These are phyloP conservation scores for Ia io DNA, from an alignment of 2,113 vertebrate species.

Conservation along the genomic window DNA sequence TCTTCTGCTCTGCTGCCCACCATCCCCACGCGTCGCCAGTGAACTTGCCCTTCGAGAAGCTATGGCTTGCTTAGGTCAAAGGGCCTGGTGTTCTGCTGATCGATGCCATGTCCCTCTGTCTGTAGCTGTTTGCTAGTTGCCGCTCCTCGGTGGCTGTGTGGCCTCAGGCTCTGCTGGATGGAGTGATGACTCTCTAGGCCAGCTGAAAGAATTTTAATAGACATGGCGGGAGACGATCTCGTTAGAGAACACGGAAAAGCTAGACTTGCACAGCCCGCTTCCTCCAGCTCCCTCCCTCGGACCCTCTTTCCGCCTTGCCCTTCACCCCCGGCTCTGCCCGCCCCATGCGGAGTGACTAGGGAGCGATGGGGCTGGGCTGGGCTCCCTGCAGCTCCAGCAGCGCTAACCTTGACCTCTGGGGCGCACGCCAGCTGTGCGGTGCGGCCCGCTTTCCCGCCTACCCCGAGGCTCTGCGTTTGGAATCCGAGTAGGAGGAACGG, in stretches of 20 bases:
- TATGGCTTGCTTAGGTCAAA: not conserved
- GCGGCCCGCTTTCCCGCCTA: not conserved
- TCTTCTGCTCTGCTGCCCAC: no score
- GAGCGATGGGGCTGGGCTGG: not conserved
- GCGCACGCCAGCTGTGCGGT: not conserved
- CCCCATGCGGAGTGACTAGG: not conserved
- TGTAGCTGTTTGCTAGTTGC: not conserved
- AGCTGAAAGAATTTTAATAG: not conserved
- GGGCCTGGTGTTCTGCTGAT: not conserved
- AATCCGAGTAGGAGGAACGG: not conserved
- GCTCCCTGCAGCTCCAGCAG: fast-evolving
- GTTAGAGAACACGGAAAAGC: not conserved
- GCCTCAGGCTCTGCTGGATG: not conserved
- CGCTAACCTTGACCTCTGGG: not conserved
- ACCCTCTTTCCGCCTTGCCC: not conserved
- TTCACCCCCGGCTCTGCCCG: not conserved
- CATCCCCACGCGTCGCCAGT: no score
- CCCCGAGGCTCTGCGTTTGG: not conserved
- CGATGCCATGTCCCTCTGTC: not conserved
- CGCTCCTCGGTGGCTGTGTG: not conserved
- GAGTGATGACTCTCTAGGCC: not conserved
- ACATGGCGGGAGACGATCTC: not conserved
- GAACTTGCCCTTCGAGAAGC: not conserved
- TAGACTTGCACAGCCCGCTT: not conserved
- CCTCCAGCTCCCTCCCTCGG: not conserved